Base-by-base conservation (phyloP, 2,113 vertebrate genomes). In the Todiramphus chloris region DNA sequence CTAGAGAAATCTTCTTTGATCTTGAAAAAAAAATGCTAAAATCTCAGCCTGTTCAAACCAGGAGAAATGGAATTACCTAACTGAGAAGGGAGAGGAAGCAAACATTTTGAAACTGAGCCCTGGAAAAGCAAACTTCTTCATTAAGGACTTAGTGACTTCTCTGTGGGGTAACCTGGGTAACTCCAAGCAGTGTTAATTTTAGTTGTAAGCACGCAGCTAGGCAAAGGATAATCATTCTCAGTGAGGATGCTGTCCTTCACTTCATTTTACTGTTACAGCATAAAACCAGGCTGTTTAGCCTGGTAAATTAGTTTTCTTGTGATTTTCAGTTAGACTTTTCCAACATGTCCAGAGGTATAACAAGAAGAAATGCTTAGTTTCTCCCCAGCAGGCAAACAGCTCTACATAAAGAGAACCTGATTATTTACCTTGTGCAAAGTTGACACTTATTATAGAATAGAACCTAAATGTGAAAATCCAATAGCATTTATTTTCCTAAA, bases 381-480 rank as follows among this genome's bases (percentile, higher is more conserved):
- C 66, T 89, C 70, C 70, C 43, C 85, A 92, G 33, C 24, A 81
- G 81, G 56, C 30, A 80, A 91, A 81, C 58, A 96, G 90, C 55
- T 91, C 31, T 91, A 66, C 77, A 77, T 67, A 91, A 85, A 73
- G 44, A 81, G 58, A 91, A 95, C 75, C 87, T 78, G 62, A 94
- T 89, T 96, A 91, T 96, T 97, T 96, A 91, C 48, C 59, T 91
- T 12, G 31, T 37, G 43, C 31, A 27, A 93, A 89, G 78, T 79
- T 55, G 89, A 90, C 78, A 76, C 51, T 84, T 95, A 91, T 79
- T 97, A 93, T 92, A 94, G 89, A 97, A 96, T 94, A 78, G 92
- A 94, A 96, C 33, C 44, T 86, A 96, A 92, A 95, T 75, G 74
- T 94, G 86, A 97, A 98, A 97, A 96, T 93, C 63, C 87, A 90